Evolutionary conservation across 1,140 invertebrate genomes (phyloP), one percentile per base, ranked within the genome.

Genomic region (Marisa cornuarietis): DNA sequence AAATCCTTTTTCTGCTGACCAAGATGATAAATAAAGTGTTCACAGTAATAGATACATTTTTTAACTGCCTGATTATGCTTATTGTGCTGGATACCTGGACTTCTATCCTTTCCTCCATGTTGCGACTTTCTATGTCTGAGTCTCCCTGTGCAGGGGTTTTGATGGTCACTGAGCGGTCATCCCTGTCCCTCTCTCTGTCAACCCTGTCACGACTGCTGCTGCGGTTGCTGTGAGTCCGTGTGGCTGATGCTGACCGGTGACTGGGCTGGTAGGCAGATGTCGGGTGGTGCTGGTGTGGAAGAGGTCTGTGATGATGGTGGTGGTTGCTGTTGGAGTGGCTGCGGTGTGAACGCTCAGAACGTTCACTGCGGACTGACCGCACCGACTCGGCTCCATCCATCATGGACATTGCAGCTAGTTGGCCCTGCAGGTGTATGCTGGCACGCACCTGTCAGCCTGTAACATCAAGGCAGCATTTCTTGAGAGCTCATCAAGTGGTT

Each of bases 61-160:
- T 6, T 42, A 6, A 42, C 31, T 42, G 31, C 31, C 31, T 42
- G 31, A 42, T 42, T 4, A 42, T 42, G 6, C 6, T 42, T 42
- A 42, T 42, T 42, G 1, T 42, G 31, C 31, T 42, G 71, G 71
- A 26, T 61, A 83, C 82, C 91, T 97, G 96, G 71, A 98, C 96
- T 94, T 89, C 8, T 93, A 95, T 91, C 93, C 93, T 11, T 93
- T 93, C 95, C 95, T 95, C 83, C 85, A 89, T 78, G 22, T 71
- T 75, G 18, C 78, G 79, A 26, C 82, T 85, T 16, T 87, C 87
- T 75, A 88, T 79, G 18, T 87, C 87, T 2, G 86, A 84, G 78
- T 87, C 87, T 6, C 54, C 54, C 79, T 87, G 88, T 9, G 87
- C 87, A 22, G 87, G 88, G 73, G 83, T 85, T 82, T 85, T 88